Evolutionary conservation across 2,113 vertebrate genomes (phyloP).

Genomic region (Sclerurus mexicanus): DNA sequence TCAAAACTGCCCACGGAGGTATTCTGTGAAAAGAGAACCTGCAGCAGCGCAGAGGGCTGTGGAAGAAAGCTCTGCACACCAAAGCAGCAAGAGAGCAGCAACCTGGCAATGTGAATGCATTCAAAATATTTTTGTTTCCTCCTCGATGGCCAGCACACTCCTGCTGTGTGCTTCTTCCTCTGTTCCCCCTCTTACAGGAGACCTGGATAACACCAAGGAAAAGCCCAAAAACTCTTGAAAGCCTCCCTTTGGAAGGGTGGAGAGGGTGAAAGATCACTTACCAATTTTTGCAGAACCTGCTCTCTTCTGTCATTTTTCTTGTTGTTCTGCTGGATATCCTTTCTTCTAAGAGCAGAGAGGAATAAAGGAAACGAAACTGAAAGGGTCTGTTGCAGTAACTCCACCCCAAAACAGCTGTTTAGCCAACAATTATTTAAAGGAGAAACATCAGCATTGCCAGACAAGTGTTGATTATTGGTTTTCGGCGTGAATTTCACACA

Average conservation of each 20-base stretch:
- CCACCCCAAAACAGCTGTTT: not conserved
- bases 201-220: not conserved
- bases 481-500: not conserved
- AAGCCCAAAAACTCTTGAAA: not conserved
- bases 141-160: not conserved
- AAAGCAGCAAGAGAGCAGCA: not conserved
- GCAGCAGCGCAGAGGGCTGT: not conserved
- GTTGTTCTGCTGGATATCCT: not conserved
- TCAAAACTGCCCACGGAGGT: not conserved
- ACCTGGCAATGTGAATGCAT: not conserved
- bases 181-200: not conserved
- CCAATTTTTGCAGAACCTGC: constrained; percentile 27
- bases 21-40: not conserved
- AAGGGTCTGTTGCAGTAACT: not conserved
- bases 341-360: not conserved
- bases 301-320: not conserved
- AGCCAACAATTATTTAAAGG: not conserved
- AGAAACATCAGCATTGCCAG: not conserved
- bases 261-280: not conserved
- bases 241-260: not conserved
- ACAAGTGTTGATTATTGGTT: no score
- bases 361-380: not conserved
- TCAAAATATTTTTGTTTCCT: not conserved
- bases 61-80: not conserved
- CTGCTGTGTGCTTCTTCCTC: not conserved